Conservation (phyloP, 2,888 invertebrate genomes). For the Drosophila mayaguana region DNA sequence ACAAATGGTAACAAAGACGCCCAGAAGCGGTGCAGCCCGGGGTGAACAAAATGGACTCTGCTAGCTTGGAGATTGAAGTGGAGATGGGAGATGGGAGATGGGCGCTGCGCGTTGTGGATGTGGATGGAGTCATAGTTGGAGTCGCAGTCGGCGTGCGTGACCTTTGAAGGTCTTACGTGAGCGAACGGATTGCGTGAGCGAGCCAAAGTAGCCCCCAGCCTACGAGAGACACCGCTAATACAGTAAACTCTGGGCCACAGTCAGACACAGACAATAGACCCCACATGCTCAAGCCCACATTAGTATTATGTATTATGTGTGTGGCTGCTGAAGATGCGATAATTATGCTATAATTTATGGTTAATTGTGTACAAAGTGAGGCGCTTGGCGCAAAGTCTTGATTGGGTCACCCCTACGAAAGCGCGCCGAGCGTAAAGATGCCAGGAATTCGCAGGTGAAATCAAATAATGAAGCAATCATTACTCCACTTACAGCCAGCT, state of each 20-base stretch:
- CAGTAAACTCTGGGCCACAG: slow-evolving; percentile 2
- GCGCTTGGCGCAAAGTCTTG: slow-evolving; percentile 5
- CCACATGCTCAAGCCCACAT: slow-evolving; percentile 5
- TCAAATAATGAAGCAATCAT: slow-evolving; percentile 14
- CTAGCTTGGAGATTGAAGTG: neutral
- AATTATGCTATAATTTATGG: slow-evolving; percentile 73
- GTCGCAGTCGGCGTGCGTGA: slow-evolving; percentile 51
- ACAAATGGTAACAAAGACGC: slow-evolving; percentile 36
- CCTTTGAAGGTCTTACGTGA: slow-evolving; percentile 80
- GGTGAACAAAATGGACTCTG: slow-evolving; percentile 18
- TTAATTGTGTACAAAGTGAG: slow-evolving; percentile 69
- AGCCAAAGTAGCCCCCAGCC: slow-evolving; percentile 44
- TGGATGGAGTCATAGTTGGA: slow-evolving; percentile 10
- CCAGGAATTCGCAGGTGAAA: slow-evolving; percentile 10
- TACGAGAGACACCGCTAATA: slow-evolving; percentile 33
- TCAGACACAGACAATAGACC: slow-evolving; percentile 30
- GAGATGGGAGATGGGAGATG: slow-evolving; percentile 1
- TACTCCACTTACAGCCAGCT: neutral
- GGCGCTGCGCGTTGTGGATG: neutral
- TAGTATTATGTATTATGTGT: slow-evolving; percentile 15
- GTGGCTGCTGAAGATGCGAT: slow-evolving; percentile 51
- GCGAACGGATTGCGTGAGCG: slow-evolving; percentile 61
- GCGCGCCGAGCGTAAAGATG: neutral
- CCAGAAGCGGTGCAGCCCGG: slow-evolving; percentile 58
- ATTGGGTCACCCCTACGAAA: slow-evolving; percentile 4